Evolutionary conservation across 1,140 invertebrate genomes (phyloP).

Genomic region (Hirudo medicinalis): DNA sequence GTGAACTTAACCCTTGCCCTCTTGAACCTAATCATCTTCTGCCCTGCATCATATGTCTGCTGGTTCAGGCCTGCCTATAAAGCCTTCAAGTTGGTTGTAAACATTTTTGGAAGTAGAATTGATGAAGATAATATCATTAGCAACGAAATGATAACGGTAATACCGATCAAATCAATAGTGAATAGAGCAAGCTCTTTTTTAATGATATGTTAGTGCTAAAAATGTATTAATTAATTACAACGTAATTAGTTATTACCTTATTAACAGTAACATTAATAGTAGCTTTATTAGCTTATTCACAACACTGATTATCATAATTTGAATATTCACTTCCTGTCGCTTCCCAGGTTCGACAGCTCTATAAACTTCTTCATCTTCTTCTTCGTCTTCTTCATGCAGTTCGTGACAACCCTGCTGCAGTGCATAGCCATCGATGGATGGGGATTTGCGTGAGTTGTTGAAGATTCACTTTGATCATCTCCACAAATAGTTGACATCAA

Average conservation of each 20-base stretch:
- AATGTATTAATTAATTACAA: too few relatives aligned
- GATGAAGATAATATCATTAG: too few relatives aligned
- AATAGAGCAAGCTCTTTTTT: too few relatives aligned
- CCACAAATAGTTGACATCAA: too few relatives aligned
- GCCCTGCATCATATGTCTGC: constrained; percentile 90
- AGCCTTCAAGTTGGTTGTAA: constrained; percentile 56
- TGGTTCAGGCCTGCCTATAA: constrained; percentile 83
- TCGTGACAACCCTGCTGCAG: constrained; percentile 72
- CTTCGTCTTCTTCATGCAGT: constrained; percentile 97
- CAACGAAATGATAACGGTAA: too few relatives aligned
- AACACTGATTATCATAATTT: too few relatives aligned
- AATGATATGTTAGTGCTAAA: too few relatives aligned
- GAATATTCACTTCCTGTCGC: too few relatives aligned
- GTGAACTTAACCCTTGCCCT: constrained; percentile 75
- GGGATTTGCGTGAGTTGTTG: constrained; percentile 59
- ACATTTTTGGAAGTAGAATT: background rate
- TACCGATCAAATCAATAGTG: too few relatives aligned
- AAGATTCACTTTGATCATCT: too few relatives aligned
- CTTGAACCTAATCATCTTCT: constrained; percentile 78
- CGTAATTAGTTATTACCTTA: too few relatives aligned
- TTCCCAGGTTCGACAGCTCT: constrained; percentile 64
- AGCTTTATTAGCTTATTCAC: too few relatives aligned
- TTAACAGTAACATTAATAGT: constrained; percentile 22
- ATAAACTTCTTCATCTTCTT: constrained; percentile 99
- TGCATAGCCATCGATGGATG: constrained; percentile 60